These are phyloP conservation scores for Ispidina lecontei DNA, from an alignment of 2,797 vertebrate genomes.

Conservation along the genomic window DNA sequence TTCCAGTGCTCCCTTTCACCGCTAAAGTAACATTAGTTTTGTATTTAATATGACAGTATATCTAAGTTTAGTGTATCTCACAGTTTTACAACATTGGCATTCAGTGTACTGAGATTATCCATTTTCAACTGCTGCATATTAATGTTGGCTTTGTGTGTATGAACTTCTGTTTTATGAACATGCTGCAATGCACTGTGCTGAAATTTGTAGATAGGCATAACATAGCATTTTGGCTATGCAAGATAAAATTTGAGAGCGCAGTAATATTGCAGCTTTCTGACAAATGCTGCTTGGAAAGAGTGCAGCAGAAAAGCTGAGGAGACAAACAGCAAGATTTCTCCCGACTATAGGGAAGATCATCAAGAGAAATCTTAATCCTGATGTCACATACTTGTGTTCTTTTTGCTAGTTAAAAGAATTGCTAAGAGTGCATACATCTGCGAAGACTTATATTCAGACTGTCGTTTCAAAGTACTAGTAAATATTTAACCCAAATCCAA, in stretches of 20 bases:
- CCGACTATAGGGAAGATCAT: not conserved
- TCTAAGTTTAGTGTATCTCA: constrained; percentile 47
- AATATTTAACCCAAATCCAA: constrained; percentile 26
- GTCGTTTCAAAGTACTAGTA: not conserved
- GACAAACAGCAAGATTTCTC: constrained; percentile 2
- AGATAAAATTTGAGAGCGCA: constrained; percentile 66
- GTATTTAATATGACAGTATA: constrained; percentile 57
- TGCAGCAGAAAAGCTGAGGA: constrained; percentile 16
- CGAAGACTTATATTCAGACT: not conserved
- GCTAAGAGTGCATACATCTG: not conserved
- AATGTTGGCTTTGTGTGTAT: constrained; percentile 57
- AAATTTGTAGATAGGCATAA: constrained; percentile 54
- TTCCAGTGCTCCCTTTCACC: not conserved
- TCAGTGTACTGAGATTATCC: constrained; percentile 42
- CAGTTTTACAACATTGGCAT: constrained; percentile 44
- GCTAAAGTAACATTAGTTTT: constrained; percentile 62
- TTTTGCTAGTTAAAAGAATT: not conserved
- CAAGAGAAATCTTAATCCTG: constrained; percentile 19
- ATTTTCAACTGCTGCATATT: constrained; percentile 57
- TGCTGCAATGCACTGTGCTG: constrained; percentile 17
- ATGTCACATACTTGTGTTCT: not conserved
- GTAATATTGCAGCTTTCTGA: constrained; percentile 52
- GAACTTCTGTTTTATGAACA: constrained; percentile 66
- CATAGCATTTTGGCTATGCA: constrained; percentile 64
- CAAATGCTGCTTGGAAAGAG: constrained; percentile 32